Conservation (phyloP, 2,888 invertebrate genomes). For the Trypoxylon attenuatum region DNA sequence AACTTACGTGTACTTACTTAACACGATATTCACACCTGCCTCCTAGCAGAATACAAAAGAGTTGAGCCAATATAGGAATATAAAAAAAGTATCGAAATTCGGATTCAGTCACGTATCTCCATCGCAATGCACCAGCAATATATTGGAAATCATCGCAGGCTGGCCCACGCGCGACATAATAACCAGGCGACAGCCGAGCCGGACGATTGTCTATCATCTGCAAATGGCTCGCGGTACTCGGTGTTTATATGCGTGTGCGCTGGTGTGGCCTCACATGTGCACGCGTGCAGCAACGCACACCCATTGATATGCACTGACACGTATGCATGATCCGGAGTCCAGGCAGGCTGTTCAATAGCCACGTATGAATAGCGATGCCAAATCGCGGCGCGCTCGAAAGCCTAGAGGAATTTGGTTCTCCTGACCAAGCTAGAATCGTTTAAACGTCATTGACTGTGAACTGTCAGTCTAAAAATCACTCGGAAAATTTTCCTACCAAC, state of each 20-base stretch:
- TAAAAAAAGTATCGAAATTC: too few species aligned
- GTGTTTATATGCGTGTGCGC: too few species aligned
- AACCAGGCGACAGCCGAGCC: constrained; percentile 57
- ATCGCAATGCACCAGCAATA: too few species aligned
- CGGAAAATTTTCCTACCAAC: too few species aligned
- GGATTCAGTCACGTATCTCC: too few species aligned
- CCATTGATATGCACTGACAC: constrained; percentile 6
- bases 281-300: too few species aligned
- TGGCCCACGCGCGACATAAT: constrained; percentile 46
- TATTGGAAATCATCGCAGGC: constrained; percentile 46
- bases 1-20: too few species aligned
- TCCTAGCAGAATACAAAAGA: too few species aligned
- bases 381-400: constrained; percentile 40
- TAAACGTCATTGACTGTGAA: constrained; percentile 45
- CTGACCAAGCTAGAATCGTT: constrained; percentile 44
- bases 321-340: constrained; percentile 12
- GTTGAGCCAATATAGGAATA: too few species aligned
- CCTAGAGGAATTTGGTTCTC: constrained; percentile 38
- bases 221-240: constrained; percentile 22
- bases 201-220: constrained; percentile 62
- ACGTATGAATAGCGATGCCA: constrained; percentile 39
- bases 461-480: too few species aligned
- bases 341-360: constrained; percentile 42
- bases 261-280: too few species aligned
- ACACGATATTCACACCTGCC: too few species aligned